A percentile compares a stretch with the other conserved stretches of the same genome.
Conservation (phyloP, 2,888 invertebrate species). For the Spicauda simplicius region DNA sequence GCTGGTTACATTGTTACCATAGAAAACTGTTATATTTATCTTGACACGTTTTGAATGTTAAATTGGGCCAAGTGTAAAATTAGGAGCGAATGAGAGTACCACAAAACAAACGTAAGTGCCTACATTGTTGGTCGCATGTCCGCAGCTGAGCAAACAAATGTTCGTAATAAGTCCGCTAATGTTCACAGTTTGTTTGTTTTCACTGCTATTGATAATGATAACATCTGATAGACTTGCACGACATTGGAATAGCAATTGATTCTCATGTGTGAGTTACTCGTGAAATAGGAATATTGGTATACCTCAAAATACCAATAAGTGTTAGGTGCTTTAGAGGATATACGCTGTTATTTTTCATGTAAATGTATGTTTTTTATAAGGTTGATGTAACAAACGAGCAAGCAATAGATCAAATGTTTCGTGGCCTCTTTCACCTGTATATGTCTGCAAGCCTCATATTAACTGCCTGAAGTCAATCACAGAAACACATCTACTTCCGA, state of each 20-base stretch:
- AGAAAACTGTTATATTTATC: not conserved
- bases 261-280: too few species aligned
- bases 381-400: too few species aligned
- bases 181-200: slow-evolving; percentile 43
- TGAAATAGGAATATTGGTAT: too few species aligned
- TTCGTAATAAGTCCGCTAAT: slow-evolving; percentile 42
- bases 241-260: not conserved
- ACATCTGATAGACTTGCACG: slow-evolving; percentile 9
- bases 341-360: too few species aligned
- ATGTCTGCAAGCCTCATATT: too few species aligned
- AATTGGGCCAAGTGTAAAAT: slow-evolving; percentile 35
- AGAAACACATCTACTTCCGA: too few species aligned
- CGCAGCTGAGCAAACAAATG: slow-evolving; percentile 43
- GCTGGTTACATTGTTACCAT: not conserved
- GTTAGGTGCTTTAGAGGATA: too few species aligned
- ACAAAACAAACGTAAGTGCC: slow-evolving; percentile 17
- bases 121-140: slow-evolving; percentile 14
- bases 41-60: slow-evolving; percentile 2
- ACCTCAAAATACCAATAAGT: too few species aligned
- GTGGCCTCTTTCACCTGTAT: too few species aligned
- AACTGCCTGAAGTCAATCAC: too few species aligned
- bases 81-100: slow-evolving; percentile 30
- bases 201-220: slow-evolving; percentile 32
- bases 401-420: too few species aligned
- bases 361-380: too few species aligned